A percentile compares a stretch with the other conserved stretches of the same genome.
Conservation (phyloP, 2,888 invertebrate genomes). For the Euplagia quadripunctaria region DNA sequence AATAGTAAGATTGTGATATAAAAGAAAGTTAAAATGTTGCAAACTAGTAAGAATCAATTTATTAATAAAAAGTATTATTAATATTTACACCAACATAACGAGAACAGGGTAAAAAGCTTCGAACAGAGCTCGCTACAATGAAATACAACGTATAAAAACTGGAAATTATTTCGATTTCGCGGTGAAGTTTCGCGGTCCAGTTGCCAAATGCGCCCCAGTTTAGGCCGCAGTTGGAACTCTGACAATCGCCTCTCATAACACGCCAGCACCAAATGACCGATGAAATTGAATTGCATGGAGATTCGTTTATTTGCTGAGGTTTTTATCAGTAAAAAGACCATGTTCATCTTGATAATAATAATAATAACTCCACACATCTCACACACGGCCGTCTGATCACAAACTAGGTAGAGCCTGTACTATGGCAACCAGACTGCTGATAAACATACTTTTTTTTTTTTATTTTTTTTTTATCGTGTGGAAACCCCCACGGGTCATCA, state of each 20-base stretch:
- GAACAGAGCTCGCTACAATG: slow-evolving; percentile 26
- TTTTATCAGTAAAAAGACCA: not conserved
- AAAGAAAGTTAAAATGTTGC: too few species aligned
- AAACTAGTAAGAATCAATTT: too few species aligned
- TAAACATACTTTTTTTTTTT: too few species aligned
- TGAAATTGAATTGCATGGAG: slow-evolving; percentile 49
- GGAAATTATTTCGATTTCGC: slow-evolving; percentile 40
- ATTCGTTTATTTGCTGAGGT: slow-evolving; percentile 9
- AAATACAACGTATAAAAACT: slow-evolving; percentile 33
- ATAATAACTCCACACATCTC: too few species aligned
- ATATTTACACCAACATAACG: not conserved
- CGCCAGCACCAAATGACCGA: slow-evolving; percentile 45
- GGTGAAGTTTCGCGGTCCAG: slow-evolving; percentile 42
- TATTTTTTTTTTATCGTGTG: too few species aligned
- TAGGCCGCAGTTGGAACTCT: slow-evolving; percentile 50
- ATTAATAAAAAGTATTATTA: too few species aligned
- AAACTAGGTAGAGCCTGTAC: too few species aligned
- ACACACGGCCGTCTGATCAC: too few species aligned
- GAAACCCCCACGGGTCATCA: too few species aligned
- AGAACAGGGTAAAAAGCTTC: not conserved
- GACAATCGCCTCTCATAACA: slow-evolving; percentile 48
- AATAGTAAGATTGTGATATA: too few species aligned
- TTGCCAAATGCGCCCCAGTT: slow-evolving; percentile 56
- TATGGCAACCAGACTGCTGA: too few species aligned
- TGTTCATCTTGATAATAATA: not conserved